These are phyloP conservation scores for Drosophila pandora DNA, from an alignment of 1,140 invertebrate species.

Conservation along the genomic window DNA sequence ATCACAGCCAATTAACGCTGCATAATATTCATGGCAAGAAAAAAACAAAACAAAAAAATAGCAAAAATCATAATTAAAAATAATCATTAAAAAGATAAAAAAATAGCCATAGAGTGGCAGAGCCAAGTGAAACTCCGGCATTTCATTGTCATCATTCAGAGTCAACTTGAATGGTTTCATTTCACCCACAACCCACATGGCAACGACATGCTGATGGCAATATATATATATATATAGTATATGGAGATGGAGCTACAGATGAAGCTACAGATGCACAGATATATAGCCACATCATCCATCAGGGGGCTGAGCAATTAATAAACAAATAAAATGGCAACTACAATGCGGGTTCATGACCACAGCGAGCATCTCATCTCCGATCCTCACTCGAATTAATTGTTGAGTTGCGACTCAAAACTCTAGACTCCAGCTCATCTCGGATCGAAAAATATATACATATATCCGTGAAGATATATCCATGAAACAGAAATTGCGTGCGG, in stretches of 20 bases:
- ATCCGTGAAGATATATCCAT: background rate
- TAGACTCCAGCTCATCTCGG: background rate
- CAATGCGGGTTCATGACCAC: constrained; percentile 78
- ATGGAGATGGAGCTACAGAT: constrained; percentile 2
- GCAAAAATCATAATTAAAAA: background rate
- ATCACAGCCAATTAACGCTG: background rate
- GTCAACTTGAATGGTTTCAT: constrained; percentile 65
- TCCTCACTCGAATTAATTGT: background rate
- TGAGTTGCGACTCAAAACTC: too few species aligned
- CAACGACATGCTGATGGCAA: constrained; percentile 14
- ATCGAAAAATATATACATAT: background rate
- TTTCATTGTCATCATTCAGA: constrained; percentile 63
- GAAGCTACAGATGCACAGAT: background rate
- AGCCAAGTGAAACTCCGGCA: constrained; percentile 66
- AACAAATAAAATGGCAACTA: constrained; percentile 76
- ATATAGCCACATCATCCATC: constrained; percentile 58
- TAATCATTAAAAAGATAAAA: background rate
- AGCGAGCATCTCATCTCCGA: constrained; percentile 21
- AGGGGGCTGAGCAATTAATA: constrained; percentile 66
- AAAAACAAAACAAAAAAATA: background rate
- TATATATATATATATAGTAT: background rate
- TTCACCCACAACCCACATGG: constrained; percentile 74
- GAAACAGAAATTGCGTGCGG: constrained; percentile 50
- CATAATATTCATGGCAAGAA: background rate
- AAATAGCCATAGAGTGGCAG: background rate